Conservation (phyloP, 2,888 invertebrate genomes). For the Tenthredo amoena region DNA sequence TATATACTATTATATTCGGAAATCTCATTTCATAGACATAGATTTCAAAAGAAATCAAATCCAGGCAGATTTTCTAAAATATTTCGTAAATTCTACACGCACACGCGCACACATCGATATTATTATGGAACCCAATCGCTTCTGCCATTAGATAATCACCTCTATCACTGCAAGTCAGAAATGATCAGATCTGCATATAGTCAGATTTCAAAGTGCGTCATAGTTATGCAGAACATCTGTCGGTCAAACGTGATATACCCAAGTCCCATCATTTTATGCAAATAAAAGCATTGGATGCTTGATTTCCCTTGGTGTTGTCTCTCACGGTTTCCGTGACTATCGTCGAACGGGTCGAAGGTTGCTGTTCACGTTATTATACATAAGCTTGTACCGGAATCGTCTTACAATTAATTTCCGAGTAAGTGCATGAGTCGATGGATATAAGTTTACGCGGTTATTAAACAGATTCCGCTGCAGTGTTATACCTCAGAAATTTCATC, state of each 20-base stretch:
- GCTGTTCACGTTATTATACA: background rate
- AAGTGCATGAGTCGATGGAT: too few relatives aligned
- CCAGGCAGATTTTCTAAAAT: background rate
- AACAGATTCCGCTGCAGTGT: background rate
- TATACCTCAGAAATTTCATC: background rate
- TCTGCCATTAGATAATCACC: background rate
- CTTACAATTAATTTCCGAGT: background rate
- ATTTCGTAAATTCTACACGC: background rate
- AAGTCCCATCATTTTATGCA: constrained; percentile 77
- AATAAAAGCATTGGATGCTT: constrained; percentile 74
- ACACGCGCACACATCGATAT: background rate
- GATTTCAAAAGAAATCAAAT: background rate
- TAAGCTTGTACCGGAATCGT: background rate
- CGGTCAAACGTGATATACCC: constrained; percentile 71
- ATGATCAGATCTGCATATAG: background rate
- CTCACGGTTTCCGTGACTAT: background rate
- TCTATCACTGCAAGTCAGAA: background rate
- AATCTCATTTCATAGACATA: background rate
- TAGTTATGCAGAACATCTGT: constrained; percentile 54
- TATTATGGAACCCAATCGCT: background rate
- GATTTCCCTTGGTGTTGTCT: constrained; percentile 76
- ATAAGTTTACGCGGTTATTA: background rate
- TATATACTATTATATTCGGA: too few relatives aligned
- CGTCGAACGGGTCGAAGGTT: background rate
- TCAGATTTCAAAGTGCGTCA: background rate